Base-by-base conservation (phyloP, 2,888 invertebrate genomes). In the Epinotia ramella region DNA sequence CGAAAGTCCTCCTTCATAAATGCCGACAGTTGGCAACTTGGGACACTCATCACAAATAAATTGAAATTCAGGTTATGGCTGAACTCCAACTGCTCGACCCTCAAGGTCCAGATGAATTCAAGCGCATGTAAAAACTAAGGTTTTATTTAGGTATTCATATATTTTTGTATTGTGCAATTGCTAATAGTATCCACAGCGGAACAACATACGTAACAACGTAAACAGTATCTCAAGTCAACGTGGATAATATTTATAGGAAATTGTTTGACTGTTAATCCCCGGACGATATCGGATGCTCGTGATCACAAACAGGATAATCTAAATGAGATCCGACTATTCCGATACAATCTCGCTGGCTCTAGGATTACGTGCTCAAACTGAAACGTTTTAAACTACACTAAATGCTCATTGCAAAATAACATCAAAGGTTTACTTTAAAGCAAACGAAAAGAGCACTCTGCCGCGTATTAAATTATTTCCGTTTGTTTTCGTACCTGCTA, bases 311-410 rank as follows among this genome's bases (percentile, higher is more conserved):
- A 62, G 71, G 76, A 76, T 72, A 76, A 75, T 71, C 71, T 56
- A 71, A 75, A 75, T 71, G 66, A 75, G 71, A 75, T 75, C 28
- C 53, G 75, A 70, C 66, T 75, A 56, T 71, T 20, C 62, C 56
- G 59, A 71, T 72, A 64, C 44, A 33, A 74, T 69, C 33, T 64
- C 60, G 40, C 46, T 33, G 16, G 16, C 66, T 53, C 28, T 1
- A 44, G 64, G 67, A 68, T 68, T 73, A 68, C 20, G 28, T 28
- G 3, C 18, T 46, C 46, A 64, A 40, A 60, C 60, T 11, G 28
- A 56, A 60, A 53, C 56, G 53, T 73, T 44, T 73, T 67, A 53
- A 73, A 73, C 66, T 40, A 53, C 20, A 60, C 33, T 20, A 20
- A 60, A 59, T 60, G 12, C 3, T 40, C 53, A 56, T 67, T 67